Evolutionary conservation across 2,113 vertebrate genomes (phyloP).

Genomic region (Probosciger aterrimus): DNA sequence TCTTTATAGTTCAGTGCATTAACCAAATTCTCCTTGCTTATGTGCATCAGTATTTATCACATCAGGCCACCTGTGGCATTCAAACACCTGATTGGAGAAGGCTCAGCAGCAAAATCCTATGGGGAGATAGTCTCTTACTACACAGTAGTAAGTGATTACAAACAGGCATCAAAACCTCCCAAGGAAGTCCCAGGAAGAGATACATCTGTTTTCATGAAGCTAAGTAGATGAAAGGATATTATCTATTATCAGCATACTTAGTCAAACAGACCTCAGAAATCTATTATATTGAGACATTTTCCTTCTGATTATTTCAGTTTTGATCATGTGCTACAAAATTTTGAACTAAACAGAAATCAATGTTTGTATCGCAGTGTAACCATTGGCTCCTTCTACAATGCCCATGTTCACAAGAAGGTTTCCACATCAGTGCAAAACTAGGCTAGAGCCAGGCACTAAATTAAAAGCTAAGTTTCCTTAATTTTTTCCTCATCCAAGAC

Average conservation of each 20-base stretch:
- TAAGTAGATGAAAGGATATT: background rate
- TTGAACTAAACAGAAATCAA: background rate
- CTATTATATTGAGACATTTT: background rate
- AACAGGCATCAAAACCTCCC: background rate
- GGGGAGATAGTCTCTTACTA: background rate
- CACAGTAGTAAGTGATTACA: background rate
- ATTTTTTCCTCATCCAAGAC: background rate
- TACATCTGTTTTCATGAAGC: background rate
- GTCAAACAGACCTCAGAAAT: background rate
- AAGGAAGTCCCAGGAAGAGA: background rate
- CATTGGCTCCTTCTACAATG: background rate
- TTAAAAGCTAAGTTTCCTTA: background rate
- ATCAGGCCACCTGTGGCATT: background rate
- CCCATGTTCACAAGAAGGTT: background rate
- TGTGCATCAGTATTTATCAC: background rate
- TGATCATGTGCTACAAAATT: background rate
- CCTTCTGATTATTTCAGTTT: background rate
- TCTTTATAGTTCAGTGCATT: background rate
- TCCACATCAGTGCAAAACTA: background rate
- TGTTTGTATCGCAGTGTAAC: background rate
- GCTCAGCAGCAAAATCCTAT: background rate
- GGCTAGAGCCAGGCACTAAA: background rate
- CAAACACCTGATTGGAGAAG: slow-evolving; percentile 2
- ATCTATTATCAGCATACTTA: background rate
- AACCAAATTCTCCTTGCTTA: background rate